Evolutionary conservation across 2,113 vertebrate species (phyloP), one percentile per base, ranked within the genome.

Genomic region (Zosterops lateralis): DNA sequence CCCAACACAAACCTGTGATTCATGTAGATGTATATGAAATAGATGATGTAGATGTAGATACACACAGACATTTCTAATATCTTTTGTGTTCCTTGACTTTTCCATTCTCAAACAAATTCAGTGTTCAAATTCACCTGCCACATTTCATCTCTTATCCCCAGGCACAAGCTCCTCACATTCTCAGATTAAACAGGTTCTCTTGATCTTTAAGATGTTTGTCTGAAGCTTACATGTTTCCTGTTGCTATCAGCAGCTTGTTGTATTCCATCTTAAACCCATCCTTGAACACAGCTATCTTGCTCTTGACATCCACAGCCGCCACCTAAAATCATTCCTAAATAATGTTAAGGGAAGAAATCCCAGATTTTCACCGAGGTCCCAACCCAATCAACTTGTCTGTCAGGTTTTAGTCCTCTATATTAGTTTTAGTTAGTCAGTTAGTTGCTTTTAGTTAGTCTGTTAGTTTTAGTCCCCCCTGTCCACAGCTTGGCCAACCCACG

Each of bases 201-300:
- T 24, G 25, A 64, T n/a, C 51, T 70, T 61, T 36, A 66, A 75
- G 57, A 65, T 5, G 21, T 34, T 53, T 65, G 9, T 42, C 53
- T 0, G 0, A 22, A 76, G 65, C 98, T 97, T 93, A 99, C 99
- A 87, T 99, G 98, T 97, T 99, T 95, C 99, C 99, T 14, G 99
- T 99, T 2, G 99, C 99, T 93, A 99, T 98, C 76, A 99, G 98
- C 87, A 99, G 98, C 80, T 99, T 99, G 96, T 98, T 99, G 95
- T 99, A 99, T 87, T 99, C 99, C 98, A 99, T 98, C 97, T 98
- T 98, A 95, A 98, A 98, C 64, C 99, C 99, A 48, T 99, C 99
- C 89, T 99, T 99, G 97, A 99, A 99, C 38, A 98, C 97, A 4
- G 98, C 98, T 45, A 96, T 98, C 97, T 98, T 99, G 89, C 97